phyloP scores from a whole-genome alignment of 2,797 vertebrate genomes.

The Bradypus variegatus region DNA sequence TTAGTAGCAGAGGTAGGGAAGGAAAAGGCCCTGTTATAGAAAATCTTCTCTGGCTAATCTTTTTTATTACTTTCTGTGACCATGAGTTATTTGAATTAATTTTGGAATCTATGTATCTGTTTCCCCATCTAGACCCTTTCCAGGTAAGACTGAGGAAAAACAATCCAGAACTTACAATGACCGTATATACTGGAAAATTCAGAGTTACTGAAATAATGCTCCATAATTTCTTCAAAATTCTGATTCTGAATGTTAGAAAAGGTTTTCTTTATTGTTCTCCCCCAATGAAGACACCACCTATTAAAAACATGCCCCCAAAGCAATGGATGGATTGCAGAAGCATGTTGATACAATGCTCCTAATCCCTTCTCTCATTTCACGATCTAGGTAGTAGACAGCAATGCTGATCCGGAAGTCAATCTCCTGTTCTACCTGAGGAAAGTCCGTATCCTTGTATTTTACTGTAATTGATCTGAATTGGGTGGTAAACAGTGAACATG shows the following conservation, averaged over 20 bases:
- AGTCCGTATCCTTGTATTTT: constrained; percentile 77
- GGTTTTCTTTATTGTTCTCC: not conserved
- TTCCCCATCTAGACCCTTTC: not conserved
- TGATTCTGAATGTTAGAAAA: not conserved
- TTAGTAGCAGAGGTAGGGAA: not conserved
- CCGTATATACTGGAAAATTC: not conserved
- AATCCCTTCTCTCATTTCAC: not conserved
- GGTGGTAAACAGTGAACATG: not conserved
- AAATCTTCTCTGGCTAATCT: not conserved
- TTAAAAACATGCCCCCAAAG: not conserved
- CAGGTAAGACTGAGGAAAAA: not conserved
- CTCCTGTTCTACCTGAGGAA: constrained; percentile 82
- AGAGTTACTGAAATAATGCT: not conserved
- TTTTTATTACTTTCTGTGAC: not conserved
- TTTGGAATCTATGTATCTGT: not conserved
- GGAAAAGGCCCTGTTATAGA: not conserved
- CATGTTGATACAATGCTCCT: not conserved
- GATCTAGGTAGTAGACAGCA: constrained; percentile 78
- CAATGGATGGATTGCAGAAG: not conserved
- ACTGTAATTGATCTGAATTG: not conserved
- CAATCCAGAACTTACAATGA: not conserved
- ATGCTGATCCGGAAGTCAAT: constrained; percentile 82
- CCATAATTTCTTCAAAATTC: not conserved
- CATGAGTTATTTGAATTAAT: not conserved
- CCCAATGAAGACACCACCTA: not conserved